A percentile compares a stretch with the other conserved stretches of the same genome.
These are phyloP conservation scores for Axis porcinus DNA, from an alignment of 2,113 vertebrate species.

Conservation along the genomic window DNA sequence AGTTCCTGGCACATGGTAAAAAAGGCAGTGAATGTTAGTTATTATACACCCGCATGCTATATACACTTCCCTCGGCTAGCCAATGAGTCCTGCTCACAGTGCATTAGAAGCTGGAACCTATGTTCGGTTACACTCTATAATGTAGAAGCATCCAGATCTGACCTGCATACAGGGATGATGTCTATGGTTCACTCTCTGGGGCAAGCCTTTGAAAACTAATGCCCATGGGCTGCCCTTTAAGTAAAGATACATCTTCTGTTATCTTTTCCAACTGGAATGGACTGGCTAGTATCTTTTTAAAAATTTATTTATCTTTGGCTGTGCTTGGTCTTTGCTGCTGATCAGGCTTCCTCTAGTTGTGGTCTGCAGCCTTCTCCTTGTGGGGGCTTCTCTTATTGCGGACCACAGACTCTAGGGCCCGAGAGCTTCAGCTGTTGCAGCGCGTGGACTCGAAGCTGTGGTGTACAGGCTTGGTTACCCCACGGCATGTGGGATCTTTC, in stretches of 20 bases:
- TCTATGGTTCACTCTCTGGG: background rate
- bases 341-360: background rate
- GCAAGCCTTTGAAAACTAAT: background rate
- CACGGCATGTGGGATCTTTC: background rate
- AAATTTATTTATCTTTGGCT: background rate
- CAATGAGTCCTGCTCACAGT: background rate
- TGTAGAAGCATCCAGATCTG: background rate
- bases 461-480: background rate
- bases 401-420: background rate
- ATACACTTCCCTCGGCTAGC: background rate
- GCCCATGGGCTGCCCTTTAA: background rate
- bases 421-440: background rate
- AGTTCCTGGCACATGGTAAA: background rate
- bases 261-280: background rate
- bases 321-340: background rate
- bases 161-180: background rate
- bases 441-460: fast-evolving
- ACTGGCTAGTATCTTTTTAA: background rate
- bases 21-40: background rate
- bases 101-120: background rate
- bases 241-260: background rate
- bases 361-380: background rate
- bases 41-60: background rate
- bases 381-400: fast-evolving
- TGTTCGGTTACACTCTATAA: background rate